A percentile compares a stretch with the other conserved stretches of the same genome.
These are phyloP conservation scores for Bathynomus jamesi DNA, from an alignment of 1,140 invertebrate genomes.

Conservation along the genomic window DNA sequence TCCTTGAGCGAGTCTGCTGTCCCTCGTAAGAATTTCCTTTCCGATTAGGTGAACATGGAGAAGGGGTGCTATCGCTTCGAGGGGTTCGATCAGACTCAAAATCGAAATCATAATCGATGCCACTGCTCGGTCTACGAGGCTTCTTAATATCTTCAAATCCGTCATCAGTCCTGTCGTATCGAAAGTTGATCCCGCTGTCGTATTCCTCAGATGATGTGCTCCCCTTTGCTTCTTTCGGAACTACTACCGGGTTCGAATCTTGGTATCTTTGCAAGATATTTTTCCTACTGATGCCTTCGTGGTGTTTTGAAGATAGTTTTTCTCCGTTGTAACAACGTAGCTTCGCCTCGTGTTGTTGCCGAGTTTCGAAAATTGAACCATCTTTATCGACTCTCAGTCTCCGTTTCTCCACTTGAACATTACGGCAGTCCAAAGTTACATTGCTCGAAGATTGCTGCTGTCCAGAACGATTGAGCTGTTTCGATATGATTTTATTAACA, in stretches of 20 bases:
- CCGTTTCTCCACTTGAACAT: slow-evolving; percentile 29
- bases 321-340: neutral
- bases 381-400: neutral
- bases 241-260: slow-evolving; percentile 16
- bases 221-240: neutral
- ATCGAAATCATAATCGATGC: slow-evolving; percentile 14
- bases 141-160: slow-evolving; percentile 6
- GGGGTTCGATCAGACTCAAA: slow-evolving; percentile 18
- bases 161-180: slow-evolving; percentile 28
- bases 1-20: neutral
- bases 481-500: slow-evolving; percentile 35
- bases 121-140: slow-evolving; percentile 14
- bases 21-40: neutral
- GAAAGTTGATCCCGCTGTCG: slow-evolving; percentile 34
- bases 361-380: neutral
- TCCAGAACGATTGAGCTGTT: slow-evolving; percentile 20
- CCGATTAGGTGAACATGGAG: neutral
- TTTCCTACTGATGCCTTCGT: slow-evolving; percentile 22
- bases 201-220: slow-evolving; percentile 31
- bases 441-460: slow-evolving; percentile 13
- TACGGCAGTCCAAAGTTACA: slow-evolving; percentile 31
- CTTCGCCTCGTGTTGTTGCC: neutral
- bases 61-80: slow-evolving; percentile 12
- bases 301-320: neutral
- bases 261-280: slow-evolving; percentile 10